These are phyloP conservation scores for Oxyura jamaicensis DNA, from an alignment of 2,113 vertebrate genomes.

Conservation along the genomic window DNA sequence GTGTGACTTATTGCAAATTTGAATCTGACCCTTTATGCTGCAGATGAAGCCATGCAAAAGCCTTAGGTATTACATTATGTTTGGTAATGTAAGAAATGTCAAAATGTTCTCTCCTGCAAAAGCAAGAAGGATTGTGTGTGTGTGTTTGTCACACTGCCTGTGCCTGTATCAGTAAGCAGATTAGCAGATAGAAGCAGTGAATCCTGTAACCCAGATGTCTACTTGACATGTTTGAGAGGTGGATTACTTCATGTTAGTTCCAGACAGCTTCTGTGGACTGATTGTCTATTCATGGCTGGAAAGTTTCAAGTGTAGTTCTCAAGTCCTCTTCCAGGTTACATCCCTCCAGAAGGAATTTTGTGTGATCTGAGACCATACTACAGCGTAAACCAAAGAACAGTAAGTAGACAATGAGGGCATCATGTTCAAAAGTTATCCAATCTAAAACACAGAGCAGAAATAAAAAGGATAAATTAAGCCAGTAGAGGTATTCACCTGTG, in stretches of 20 bases:
- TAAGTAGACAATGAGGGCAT: background rate
- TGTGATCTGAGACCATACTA: background rate
- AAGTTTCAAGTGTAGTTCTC: background rate
- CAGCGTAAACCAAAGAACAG: background rate
- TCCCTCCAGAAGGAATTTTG: background rate
- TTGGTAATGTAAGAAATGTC: background rate
- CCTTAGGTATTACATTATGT: background rate
- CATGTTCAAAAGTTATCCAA: background rate
- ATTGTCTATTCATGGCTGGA: background rate
- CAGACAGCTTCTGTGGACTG: fast-evolving
- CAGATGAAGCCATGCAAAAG: background rate
- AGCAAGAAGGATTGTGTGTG: background rate
- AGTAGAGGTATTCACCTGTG: background rate
- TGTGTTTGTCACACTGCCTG: background rate
- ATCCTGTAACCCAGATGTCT: background rate
- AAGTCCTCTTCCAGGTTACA: background rate
- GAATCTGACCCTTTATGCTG: background rate
- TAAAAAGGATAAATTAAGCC: background rate
- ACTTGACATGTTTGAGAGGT: background rate
- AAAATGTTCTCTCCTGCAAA: background rate
- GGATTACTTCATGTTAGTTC: background rate
- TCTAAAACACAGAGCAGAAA: background rate
- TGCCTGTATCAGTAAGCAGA: background rate
- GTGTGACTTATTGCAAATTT: background rate
- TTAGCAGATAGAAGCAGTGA: background rate